Evolutionary conservation across 2,888 invertebrate species (phyloP).

Genomic region (Lasius platythorax): DNA sequence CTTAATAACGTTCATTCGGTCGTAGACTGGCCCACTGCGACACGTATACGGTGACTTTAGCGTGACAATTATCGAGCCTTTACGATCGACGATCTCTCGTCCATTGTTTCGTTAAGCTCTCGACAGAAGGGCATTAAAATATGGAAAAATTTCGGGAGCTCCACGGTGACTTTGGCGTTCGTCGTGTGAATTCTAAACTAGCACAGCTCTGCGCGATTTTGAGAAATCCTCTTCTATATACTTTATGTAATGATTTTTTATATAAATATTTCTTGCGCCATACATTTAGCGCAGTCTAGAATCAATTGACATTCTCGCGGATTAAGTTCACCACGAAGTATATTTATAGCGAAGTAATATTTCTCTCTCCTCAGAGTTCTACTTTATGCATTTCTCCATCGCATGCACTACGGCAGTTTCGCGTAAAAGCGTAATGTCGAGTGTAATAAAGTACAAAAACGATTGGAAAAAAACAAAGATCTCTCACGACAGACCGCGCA

Average conservation of each 20-base stretch:
- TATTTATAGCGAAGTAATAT: not conserved
- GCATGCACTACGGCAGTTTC: not conserved
- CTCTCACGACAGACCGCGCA: slow-evolving; percentile 12
- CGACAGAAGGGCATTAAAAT: not conserved
- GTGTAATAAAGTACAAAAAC: not conserved
- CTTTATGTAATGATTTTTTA: not conserved
- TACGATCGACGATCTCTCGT: slow-evolving; percentile 51
- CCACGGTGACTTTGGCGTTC: not conserved
- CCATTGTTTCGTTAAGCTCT: not conserved
- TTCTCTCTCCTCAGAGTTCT: not conserved
- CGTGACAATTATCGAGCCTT: slow-evolving; percentile 59
- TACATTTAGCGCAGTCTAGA: not conserved
- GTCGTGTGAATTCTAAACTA: not conserved
- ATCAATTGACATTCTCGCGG: not conserved
- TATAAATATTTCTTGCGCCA: not conserved
- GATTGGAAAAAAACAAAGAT: not conserved
- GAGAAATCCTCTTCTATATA: not conserved
- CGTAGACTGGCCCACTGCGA: slow-evolving; percentile 68
- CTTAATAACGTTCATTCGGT: slow-evolving; percentile 71
- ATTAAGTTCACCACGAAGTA: not conserved
- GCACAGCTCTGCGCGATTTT: slow-evolving; percentile 1
- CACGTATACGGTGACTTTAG: slow-evolving; percentile 74
- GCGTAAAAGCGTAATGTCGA: not conserved
- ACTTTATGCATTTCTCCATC: not conserved
- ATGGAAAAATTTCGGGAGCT: not conserved